Evolutionary conservation across 2,113 vertebrate species (phyloP), one percentile per base, ranked within the genome.

Genomic region (Psittacara wagleri): DNA sequence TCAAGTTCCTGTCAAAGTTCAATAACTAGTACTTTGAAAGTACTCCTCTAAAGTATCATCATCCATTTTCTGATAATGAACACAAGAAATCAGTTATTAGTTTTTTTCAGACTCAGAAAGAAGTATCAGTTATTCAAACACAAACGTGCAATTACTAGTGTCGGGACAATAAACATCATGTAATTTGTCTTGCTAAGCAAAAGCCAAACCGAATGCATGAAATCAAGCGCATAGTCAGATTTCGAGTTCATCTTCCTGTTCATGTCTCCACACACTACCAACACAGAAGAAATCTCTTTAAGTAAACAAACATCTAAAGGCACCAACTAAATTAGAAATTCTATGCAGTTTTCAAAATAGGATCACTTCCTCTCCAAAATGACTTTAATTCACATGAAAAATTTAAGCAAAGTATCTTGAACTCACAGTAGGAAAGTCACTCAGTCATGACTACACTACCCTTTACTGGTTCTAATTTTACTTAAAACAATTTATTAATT

Each of bases 381-480:
- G 27, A 81, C 33, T 74, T 92, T 49, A 86, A 68, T 52, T 78
- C 10, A 80, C 24, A 52, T 68, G 24, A 88, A 93, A 88, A 74
- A 61, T 2, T 43, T 48, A 68, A 81, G 39, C 35, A 70, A 67
- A 79, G 3, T 35, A 51, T 52, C 46, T 19, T 62, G 49, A 94
- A 79, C 49, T 74, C 33, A 68, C 19, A 59, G 39, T 25, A 81
- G 22, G 10, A 28, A 86, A 84, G 35, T 3, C 68, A 15, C 17
- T 93, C 51, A 31, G 41, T 86, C 13, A 75, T 39, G 17, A 68
- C 10, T 64, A 28, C 0, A 2, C 14, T 75, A 22, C 28, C 43
- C 15, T 62, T 74, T 83, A 35, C 76, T 80, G 35, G 28, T 86
- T 95, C 82, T 77, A 73, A 88, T 80, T 72, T 90, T 23, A 80